Evolutionary conservation across 2,888 invertebrate species (phyloP).

Genomic region (Leptinotarsa juncta): DNA sequence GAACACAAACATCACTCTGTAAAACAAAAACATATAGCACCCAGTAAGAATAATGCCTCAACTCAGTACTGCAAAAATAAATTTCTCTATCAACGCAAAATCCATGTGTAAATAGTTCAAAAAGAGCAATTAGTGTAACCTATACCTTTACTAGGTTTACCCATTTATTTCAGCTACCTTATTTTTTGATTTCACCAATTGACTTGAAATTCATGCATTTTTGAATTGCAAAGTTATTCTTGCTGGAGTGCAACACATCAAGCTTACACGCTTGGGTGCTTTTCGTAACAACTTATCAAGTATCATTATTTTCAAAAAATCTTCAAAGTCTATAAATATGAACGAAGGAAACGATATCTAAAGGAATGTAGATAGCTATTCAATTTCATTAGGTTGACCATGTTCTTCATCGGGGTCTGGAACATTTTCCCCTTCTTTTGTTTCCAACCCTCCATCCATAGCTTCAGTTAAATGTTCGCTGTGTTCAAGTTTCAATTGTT

Average conservation of each 20-base stretch:
- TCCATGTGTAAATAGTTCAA: too few species aligned
- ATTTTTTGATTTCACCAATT: too few species aligned
- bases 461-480: slow-evolving; percentile 32
- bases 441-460: slow-evolving; percentile 21
- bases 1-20: slow-evolving; percentile 32
- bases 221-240: too few species aligned
- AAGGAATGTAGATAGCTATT: slow-evolving; percentile 12
- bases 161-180: too few species aligned
- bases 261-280: not conserved
- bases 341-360: slow-evolving; percentile 1
- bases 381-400: slow-evolving; percentile 15
- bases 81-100: too few species aligned
- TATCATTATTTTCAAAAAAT: not conserved
- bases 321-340: slow-evolving; percentile 19
- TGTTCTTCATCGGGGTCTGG: slow-evolving; percentile 25
- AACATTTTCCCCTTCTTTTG: slow-evolving; percentile 29
- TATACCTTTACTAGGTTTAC: too few species aligned
- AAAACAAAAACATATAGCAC: not conserved
- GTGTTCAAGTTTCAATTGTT: slow-evolving; percentile 45
- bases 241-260: not conserved
- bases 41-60: not conserved
- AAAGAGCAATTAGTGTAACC: too few species aligned
- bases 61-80: too few species aligned
- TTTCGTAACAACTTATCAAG: not conserved
- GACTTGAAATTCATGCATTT: too few species aligned